Evolutionary conservation across 2,797 vertebrate genomes (phyloP), one percentile per base, ranked within the genome.

Genomic region (Sebastes taczanowskii): DNA sequence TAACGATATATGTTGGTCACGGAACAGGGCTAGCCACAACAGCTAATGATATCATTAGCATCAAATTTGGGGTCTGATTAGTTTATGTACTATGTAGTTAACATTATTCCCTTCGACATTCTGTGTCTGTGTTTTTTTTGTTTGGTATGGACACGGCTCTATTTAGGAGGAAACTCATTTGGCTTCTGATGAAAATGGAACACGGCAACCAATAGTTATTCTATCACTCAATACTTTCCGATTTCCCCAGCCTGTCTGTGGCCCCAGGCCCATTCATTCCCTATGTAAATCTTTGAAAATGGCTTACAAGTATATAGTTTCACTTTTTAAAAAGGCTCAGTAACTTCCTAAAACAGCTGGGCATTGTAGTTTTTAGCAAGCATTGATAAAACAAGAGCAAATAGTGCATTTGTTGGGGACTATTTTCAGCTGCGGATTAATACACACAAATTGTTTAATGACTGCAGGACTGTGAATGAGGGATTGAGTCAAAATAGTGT

Each of bases 391-490:
- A 70, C 38, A 23, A 49, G 16, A 72, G 49, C 38, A 56, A 78
- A 76, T 18, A 59, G 18, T 53, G 69, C 53, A 62, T 82, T 83
- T 42, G 0, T 42, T 42, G 14, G 14, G 20, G 20, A 71, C 69
- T 77, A 74, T 77, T 72, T 78, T 77, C 38, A 70, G 69, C 74
- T 59, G 52, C 7, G 8, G 74, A 79, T 86, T 71, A 74, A 75
- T 29, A 35, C 42, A 66, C 23, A 69, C 71, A 77, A 25, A 11
- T 13, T 23, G 22, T 69, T n/a, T 49, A 38, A n/a, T 2, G 11
- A 60, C 27, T 11, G 22, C 52, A 63, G 30, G 64, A 64, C 4
- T 1, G 22, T n/a, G 27, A 52, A 16, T 29, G 60, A 18, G 13
- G 27, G 27, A 67, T 14, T 16, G 20, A 55, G 11, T 71, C 11